Percentiles rank a stretch among this genome's conserved stretches.
Evolutionary conservation across 2,888 invertebrate genomes (phyloP).

Genomic region (Drosophila lutescens): DNA sequence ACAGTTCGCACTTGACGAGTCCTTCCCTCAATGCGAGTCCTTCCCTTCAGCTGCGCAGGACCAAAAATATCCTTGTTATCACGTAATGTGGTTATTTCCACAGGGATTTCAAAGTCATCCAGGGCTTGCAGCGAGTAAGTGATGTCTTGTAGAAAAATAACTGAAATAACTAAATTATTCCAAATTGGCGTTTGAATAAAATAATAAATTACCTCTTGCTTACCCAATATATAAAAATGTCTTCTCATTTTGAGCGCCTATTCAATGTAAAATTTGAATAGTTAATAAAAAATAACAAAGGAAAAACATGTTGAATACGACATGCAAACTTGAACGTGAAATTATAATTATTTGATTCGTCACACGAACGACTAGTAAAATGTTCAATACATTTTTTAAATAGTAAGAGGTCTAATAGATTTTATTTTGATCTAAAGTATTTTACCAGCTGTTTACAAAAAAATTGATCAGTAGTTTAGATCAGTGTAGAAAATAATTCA

Average conservation of each 20-base stretch:
- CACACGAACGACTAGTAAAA: background rate
- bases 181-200: background rate
- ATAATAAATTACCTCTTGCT: too few relatives aligned
- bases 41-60: background rate
- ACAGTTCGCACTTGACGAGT: slow-evolving; percentile 30
- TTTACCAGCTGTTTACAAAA: too few relatives aligned
- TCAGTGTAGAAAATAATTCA: too few relatives aligned
- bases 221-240: background rate
- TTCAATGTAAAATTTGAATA: background rate
- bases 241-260: background rate
- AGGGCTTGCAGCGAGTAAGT: background rate
- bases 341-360: slow-evolving; percentile 6
- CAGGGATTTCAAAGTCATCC: slow-evolving; percentile 20
- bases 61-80: background rate
- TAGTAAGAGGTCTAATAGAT: background rate
- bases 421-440: too few relatives aligned
- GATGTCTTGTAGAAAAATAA: background rate
- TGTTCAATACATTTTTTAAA: background rate
- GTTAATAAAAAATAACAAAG: background rate
- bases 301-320: background rate
- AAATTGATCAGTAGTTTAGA: too few relatives aligned
- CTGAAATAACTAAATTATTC: background rate
- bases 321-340: background rate
- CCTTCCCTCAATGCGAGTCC: slow-evolving; percentile 29
- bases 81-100: slow-evolving; percentile 41